Conservation (phyloP, 2,797 vertebrate species). For the Molossus alvarezi region DNA sequence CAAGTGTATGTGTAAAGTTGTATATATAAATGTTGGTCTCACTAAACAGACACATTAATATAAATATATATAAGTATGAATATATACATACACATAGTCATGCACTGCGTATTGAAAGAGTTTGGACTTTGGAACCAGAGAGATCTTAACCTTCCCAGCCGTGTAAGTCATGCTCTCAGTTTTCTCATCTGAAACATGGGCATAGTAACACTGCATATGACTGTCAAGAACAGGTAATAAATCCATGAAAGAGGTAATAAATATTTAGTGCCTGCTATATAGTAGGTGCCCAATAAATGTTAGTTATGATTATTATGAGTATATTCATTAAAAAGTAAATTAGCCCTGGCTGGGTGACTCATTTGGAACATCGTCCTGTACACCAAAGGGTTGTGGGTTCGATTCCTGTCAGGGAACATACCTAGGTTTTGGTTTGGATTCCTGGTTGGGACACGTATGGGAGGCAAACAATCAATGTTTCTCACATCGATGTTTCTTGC, state of each 20-base stretch:
- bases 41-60: constrained; percentile 66
- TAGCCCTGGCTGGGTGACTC: background rate
- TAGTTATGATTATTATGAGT: background rate
- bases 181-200: constrained; percentile 10
- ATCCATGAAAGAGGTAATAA: background rate
- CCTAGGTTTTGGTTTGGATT: too few species aligned
- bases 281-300: background rate
- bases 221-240: background rate
- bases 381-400: background rate
- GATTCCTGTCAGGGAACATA: background rate
- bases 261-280: background rate
- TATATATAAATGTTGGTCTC: constrained; percentile 51
- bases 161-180: background rate
- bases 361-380: background rate
- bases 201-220: background rate
- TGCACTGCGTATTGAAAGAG: background rate
- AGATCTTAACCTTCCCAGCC: background rate
- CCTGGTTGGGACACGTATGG: too few species aligned
- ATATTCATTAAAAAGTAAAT: background rate
- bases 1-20: constrained; percentile 39
- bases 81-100: background rate
- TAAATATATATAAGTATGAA: constrained; percentile 50
- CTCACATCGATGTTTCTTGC: background rate
- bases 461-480: background rate
- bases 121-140: background rate